A percentile compares a stretch with the other conserved stretches of the same genome.
phyloP scores from a whole-genome alignment of 2,113 vertebrate genomes.

The Saimiri boliviensis region DNA sequence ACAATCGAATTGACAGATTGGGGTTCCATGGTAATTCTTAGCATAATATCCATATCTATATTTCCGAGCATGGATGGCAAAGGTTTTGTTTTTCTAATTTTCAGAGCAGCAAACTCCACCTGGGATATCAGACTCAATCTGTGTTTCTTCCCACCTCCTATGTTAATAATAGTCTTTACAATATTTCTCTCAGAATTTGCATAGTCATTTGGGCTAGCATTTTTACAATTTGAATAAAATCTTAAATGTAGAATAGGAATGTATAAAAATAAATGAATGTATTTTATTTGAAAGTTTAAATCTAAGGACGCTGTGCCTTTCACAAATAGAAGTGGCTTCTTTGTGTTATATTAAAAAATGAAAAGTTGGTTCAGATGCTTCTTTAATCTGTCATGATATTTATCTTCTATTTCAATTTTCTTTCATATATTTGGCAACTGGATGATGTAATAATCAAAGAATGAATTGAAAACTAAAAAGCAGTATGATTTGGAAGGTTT shows the following conservation, averaged over 20 bases:
- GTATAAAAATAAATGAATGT: neutral
- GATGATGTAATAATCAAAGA: neutral
- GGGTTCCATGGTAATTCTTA: conserved; percentile 19
- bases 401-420: neutral
- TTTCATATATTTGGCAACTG: neutral
- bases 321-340: neutral
- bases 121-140: conserved; percentile 33
- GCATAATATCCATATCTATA: conserved; percentile 18
- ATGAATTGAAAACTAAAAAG: neutral
- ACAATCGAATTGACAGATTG: conserved; percentile 36
- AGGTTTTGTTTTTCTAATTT: conserved; percentile 55
- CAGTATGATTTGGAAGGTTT: neutral
- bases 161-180: neutral
- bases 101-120: neutral
- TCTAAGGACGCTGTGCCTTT: neutral
- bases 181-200: neutral
- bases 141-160: neutral
- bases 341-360: neutral
- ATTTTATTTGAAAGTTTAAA: neutral
- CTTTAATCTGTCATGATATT: neutral
- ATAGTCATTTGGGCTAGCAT: neutral
- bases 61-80: neutral
- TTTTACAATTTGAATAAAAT: neutral
- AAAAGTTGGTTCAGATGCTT: neutral
- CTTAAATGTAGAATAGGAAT: neutral